Percentiles rank a stretch among this genome's conserved stretches.
These are phyloP conservation scores for Thunnus thynnus DNA, from an alignment of 2,113 vertebrate species.

Conservation along the genomic window DNA sequence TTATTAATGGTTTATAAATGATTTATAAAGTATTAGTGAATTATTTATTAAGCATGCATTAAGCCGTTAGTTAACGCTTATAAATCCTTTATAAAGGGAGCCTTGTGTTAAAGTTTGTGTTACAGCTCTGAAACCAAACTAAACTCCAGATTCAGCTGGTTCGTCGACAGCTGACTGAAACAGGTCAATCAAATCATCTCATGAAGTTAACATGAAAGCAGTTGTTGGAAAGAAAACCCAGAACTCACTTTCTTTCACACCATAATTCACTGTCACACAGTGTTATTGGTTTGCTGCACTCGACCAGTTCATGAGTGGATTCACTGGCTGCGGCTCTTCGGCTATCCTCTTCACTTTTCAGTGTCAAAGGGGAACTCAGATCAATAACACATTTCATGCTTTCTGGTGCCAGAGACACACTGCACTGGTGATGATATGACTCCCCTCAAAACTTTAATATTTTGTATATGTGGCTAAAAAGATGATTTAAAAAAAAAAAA, in stretches of 20 bases:
- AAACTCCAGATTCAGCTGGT: too few relatives aligned
- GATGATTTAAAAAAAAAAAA: too few relatives aligned
- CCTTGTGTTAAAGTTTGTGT: too few relatives aligned
- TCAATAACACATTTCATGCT: conserved; percentile 69
- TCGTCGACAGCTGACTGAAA: background rate
- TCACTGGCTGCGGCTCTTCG: conserved; percentile 10
- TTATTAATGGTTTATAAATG: too few relatives aligned
- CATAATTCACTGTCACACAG: conserved; percentile 20
- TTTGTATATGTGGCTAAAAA: too few relatives aligned
- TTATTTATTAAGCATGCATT: too few relatives aligned
- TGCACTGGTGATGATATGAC: background rate
- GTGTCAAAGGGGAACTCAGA: conserved; percentile 22
- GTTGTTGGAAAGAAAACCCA: background rate
- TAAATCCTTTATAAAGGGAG: too few relatives aligned
- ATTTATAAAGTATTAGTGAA: too few relatives aligned
- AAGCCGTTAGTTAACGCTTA: too few relatives aligned
- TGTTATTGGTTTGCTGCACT: conserved; percentile 44
- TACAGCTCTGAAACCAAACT: too few relatives aligned
- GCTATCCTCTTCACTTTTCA: conserved; percentile 19
- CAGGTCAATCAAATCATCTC: background rate
- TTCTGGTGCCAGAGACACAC: conserved; percentile 27
- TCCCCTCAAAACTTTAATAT: background rate
- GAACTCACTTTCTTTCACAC: conserved; percentile 54
- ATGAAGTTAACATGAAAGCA: conserved; percentile 22
- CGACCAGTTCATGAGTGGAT: conserved; percentile 25